Evolutionary conservation across 2,888 invertebrate species (phyloP), one percentile per base, ranked within the genome.

Genomic region (Pasiphila rectangulata): DNA sequence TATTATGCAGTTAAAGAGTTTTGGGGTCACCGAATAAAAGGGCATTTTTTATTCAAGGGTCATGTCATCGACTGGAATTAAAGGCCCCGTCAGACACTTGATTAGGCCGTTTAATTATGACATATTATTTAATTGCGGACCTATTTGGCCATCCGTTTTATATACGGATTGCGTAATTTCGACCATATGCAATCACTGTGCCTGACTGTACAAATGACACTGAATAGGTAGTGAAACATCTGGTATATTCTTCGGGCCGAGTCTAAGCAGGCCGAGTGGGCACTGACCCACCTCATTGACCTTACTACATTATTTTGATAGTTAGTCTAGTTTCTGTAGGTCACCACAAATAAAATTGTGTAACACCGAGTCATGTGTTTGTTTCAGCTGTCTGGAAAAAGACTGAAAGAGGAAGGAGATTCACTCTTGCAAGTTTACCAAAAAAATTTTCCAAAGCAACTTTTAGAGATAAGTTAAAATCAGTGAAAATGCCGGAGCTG

Each of bases 401-500:
- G 25, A 46, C 35, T 56, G 43, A 47, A 45, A 56, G 52, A 49
- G 49, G 44, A 44, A 56, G 52, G 50, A 51, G 44, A 44, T 51
- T 46, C 23, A 24, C 49, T 47, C 41, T 46, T 32, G 44, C 40
- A 43, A 34, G 5, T 46, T 49, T 51, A 46, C 42, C 43, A 43
- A 46, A 36, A 35, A 51, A 35, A 43, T 17, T 46, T 25, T 46
- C 43, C 46, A 54, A 43, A 54, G 47, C 39, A 44, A 54, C 50
- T 38, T 44, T 50, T 29, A 57, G 23, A 51, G 54, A 58, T 55
- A 56, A 56, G 46, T 44, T 46, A 45, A 32, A 56, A 45, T 51
- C 39, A 55, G 57, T 46, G 49, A 84, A 64, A 71, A 89, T 89
- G 89, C 87, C 83, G 46, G 88, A 89, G 71, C 63, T 89, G 65